Evolutionary conservation across 2,888 invertebrate genomes (phyloP).

Genomic region (Apodemia mormo): DNA sequence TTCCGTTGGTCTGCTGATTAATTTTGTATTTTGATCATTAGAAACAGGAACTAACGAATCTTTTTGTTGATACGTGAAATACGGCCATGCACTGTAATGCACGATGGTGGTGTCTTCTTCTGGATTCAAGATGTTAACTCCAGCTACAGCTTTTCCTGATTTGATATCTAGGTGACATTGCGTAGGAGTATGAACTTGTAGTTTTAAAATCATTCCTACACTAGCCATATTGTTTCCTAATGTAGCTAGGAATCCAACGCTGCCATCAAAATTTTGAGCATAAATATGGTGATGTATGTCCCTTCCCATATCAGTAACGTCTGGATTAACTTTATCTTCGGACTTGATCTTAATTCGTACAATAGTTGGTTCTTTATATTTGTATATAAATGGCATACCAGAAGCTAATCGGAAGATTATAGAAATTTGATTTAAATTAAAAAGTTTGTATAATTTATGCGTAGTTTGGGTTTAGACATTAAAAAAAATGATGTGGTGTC

Average conservation of each 20-base stretch:
- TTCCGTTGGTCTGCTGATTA: conserved; percentile 59
- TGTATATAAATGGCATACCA: conserved; percentile 86
- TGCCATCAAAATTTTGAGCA: conserved; percentile 81
- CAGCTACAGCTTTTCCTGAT: conserved; percentile 65
- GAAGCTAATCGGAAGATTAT: conserved; percentile 86
- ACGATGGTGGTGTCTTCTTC: conserved; percentile 75
- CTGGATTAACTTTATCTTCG: conserved; percentile 38
- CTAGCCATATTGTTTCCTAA: conserved; percentile 83
- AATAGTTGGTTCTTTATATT: conserved; percentile 81
- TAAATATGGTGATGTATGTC: conserved; percentile 71
- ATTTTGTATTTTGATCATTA: conserved; percentile 67
- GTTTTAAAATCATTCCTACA: conserved; percentile 83
- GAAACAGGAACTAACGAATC: conserved; percentile 75
- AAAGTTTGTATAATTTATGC: conserved; percentile 83
- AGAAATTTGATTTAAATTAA: conserved; percentile 80
- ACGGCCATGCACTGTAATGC: conserved; percentile 85
- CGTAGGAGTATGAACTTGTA: conserved; percentile 82
- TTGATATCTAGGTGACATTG: conserved; percentile 72
- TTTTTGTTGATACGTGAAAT: conserved; percentile 82
- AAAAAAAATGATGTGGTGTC: too few relatives aligned
- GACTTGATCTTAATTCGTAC: conserved; percentile 75
- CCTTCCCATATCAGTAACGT: conserved; percentile 55
- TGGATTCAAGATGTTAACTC: conserved; percentile 71
- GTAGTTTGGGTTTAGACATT: conserved; percentile 32
- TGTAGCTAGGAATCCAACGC: conserved; percentile 84